Conservation (phyloP, 2,888 invertebrate genomes). For the Drosophila yooni region DNA sequence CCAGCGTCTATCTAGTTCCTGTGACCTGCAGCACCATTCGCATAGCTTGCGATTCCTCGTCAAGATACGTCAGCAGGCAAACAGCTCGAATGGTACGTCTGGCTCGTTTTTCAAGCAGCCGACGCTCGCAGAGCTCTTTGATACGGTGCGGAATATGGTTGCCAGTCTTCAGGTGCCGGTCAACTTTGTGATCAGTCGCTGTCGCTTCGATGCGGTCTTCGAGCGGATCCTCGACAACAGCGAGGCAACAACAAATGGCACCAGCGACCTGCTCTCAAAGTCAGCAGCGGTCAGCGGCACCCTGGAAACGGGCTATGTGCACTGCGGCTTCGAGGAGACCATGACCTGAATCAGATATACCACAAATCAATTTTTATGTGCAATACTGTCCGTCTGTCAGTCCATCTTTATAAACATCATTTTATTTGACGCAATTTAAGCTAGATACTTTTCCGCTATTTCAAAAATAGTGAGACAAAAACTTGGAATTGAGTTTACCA, state of each 20-base stretch:
- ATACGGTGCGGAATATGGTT: slow-evolving; percentile 49
- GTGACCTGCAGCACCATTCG: slow-evolving; percentile 80
- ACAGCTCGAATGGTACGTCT: not conserved
- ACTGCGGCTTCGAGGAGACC: slow-evolving; percentile 82
- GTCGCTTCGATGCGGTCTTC: slow-evolving; percentile 84
- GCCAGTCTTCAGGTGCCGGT: slow-evolving; percentile 54
- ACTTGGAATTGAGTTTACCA: not conserved
- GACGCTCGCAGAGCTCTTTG: slow-evolving; percentile 75
- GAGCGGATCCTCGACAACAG: slow-evolving; percentile 82
- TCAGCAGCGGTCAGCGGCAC: slow-evolving; percentile 66
- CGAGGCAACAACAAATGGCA: slow-evolving; percentile 34
- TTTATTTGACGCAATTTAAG: not conserved
- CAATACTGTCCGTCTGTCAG: not conserved
- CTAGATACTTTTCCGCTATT: not conserved
- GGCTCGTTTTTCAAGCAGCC: slow-evolving; percentile 36
- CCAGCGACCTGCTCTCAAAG: slow-evolving; percentile 54
- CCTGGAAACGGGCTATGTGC: slow-evolving; percentile 77
- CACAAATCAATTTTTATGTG: slow-evolving; percentile 1
- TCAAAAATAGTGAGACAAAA: not conserved
- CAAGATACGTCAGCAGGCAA: slow-evolving; percentile 43
- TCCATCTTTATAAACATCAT: not conserved
- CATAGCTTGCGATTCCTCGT: slow-evolving; percentile 83
- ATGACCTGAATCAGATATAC: slow-evolving; percentile 53
- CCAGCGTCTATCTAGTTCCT: slow-evolving; percentile 68
- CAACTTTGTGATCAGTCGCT: slow-evolving; percentile 81